phyloP scores from a whole-genome alignment of 2,113 vertebrate genomes.

The Megalops atlanticus region DNA sequence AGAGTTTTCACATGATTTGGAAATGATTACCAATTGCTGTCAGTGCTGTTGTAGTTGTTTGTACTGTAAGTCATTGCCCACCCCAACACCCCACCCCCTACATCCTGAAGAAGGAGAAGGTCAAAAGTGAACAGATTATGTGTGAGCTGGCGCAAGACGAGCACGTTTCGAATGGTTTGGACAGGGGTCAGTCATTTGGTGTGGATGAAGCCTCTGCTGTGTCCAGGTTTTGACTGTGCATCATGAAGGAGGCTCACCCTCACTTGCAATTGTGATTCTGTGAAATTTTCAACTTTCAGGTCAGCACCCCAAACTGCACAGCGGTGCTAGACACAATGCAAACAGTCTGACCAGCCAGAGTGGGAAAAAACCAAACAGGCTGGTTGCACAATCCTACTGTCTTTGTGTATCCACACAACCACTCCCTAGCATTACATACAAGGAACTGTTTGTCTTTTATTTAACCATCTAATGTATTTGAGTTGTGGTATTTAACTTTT shows the following conservation, averaged over 20 bases:
- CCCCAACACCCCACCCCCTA: background rate
- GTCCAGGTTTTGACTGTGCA: background rate
- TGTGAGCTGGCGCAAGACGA: slow-evolving; percentile 64
- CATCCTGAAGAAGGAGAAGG: slow-evolving; percentile 53
- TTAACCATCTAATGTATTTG: slow-evolving; percentile 8
- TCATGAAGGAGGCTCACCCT: background rate
- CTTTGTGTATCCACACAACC: too few species aligned
- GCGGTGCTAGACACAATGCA: too few species aligned
- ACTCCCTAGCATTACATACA: background rate
- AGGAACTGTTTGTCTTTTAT: background rate
- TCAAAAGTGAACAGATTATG: slow-evolving; percentile 70
- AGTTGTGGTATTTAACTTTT: background rate
- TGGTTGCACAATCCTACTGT: background rate
- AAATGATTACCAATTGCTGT: slow-evolving; percentile 26
- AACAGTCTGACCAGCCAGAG: too few species aligned
- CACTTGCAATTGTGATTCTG: background rate
- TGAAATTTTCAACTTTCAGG: too few species aligned
- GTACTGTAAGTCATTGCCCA: slow-evolving; percentile 47
- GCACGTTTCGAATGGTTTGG: background rate
- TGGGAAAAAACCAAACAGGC: background rate
- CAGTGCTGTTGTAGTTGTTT: slow-evolving; percentile 37
- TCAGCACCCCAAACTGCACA: too few species aligned
- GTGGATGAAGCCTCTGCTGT: background rate
- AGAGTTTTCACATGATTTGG: slow-evolving; percentile 31
- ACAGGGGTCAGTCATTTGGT: background rate